Evolutionary conservation across 2,797 vertebrate species (phyloP).

Genomic region (Acipenser oxyrinchus): DNA sequence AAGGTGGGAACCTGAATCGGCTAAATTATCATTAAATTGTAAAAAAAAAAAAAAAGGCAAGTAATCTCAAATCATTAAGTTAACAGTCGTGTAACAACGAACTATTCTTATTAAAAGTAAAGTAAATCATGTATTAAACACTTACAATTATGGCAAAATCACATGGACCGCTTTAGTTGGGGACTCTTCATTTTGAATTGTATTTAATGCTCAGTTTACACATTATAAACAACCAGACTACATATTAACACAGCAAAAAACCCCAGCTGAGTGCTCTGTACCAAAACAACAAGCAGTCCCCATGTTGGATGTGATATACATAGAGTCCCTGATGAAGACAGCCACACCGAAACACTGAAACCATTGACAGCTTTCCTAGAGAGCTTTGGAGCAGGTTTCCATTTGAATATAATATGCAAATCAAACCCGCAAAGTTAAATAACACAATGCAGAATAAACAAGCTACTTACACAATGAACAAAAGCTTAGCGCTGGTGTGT

Average conservation of each 20-base stretch:
- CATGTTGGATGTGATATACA: conserved; percentile 37
- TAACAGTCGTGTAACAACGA: no score
- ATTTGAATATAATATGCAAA: conserved; percentile 39
- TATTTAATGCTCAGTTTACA: conserved; percentile 40
- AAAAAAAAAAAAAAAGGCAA: no score
- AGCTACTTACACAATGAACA: conserved; percentile 47
- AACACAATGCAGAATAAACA: conserved; percentile 38
- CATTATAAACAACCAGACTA: conserved; percentile 35
- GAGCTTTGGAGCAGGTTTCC: conserved; percentile 27
- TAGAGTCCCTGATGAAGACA: conserved; percentile 45
- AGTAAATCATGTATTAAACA: no score
- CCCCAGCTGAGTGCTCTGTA: conserved; percentile 33
- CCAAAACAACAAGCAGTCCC: conserved; percentile 33
- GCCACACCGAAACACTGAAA: conserved; percentile 36
- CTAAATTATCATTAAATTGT: no score
- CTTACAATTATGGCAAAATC: no score
- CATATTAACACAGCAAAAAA: conserved; percentile 35
- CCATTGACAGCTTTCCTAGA: conserved; percentile 44
- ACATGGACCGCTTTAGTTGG: no score
- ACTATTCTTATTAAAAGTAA: no score
- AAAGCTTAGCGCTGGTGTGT: conserved; percentile 37
- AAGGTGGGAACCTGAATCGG: no score
- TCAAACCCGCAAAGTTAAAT: conserved; percentile 21
- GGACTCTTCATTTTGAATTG: no score
- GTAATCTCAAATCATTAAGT: no score